A percentile compares a stretch with the other conserved stretches of the same genome.
phyloP scores from a whole-genome alignment of 2,888 invertebrate genomes.

The Microctonus brassicae region DNA sequence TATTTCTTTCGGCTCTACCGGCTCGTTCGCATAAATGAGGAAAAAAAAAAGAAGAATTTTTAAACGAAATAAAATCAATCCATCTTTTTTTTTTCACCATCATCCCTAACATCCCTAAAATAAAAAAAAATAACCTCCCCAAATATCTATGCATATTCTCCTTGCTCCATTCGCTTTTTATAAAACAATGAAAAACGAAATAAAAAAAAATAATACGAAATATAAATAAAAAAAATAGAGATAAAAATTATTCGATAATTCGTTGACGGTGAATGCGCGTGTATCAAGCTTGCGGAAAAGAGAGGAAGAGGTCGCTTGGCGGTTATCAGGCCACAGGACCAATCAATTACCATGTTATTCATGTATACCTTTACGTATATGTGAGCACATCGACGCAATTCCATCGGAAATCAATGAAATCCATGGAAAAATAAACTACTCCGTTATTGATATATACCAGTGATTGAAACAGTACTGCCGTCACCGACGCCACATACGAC shows the following conservation, averaged over 20 bases:
- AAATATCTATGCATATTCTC: neutral
- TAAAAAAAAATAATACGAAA: slow-evolving; percentile 18
- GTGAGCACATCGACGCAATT: slow-evolving; percentile 54
- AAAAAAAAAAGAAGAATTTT: neutral
- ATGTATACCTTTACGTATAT: slow-evolving; percentile 43
- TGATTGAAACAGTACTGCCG: slow-evolving; percentile 60
- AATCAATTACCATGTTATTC: slow-evolving; percentile 63
- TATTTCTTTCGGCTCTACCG: neutral
- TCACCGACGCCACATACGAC: slow-evolving; percentile 36
- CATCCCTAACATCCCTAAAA: neutral
- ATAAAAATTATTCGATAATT: slow-evolving; percentile 51
- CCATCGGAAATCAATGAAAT: slow-evolving; percentile 67
- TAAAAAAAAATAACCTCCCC: too few species aligned
- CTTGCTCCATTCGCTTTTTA: neutral
- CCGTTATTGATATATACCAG: slow-evolving; percentile 63
- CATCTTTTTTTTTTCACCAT: neutral
- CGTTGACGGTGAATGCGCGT: slow-evolving; percentile 49
- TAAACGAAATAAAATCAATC: neutral
- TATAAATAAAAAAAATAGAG: neutral
- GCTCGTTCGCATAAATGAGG: neutral
- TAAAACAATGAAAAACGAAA: neutral
- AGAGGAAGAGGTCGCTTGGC: slow-evolving; percentile 48
- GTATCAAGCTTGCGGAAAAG: slow-evolving; percentile 37
- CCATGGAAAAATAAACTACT: slow-evolving; percentile 57
- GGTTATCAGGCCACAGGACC: slow-evolving; percentile 63